phyloP scores from a whole-genome alignment of 2,888 invertebrate genomes.

The Cephonodes hylas region DNA sequence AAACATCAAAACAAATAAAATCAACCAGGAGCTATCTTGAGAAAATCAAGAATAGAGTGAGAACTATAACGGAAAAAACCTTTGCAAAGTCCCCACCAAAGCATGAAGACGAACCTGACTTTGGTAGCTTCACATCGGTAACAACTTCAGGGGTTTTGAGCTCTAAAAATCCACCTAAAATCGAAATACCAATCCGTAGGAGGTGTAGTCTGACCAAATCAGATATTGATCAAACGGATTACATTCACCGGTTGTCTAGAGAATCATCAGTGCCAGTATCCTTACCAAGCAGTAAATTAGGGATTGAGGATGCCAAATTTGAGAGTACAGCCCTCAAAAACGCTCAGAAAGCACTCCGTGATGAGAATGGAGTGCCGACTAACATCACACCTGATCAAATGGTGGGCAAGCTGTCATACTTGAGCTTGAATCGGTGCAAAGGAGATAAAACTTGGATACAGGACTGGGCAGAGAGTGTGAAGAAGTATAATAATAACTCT shows the following conservation, averaged over 20 bases:
- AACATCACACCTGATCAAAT: conserved; percentile 61
- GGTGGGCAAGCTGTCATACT: conserved; percentile 67
- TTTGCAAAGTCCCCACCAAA: conserved; percentile 78
- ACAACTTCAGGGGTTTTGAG: conserved; percentile 87
- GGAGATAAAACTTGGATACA: conserved; percentile 83
- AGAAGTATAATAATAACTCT: conserved; percentile 71
- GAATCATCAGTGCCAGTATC: conserved; percentile 73
- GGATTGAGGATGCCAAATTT: conserved; percentile 55
- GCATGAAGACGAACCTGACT: conserved; percentile 68
- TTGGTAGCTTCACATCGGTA: conserved; percentile 86
- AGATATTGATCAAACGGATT: conserved; percentile 84
- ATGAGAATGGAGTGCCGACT: conserved; percentile 48
- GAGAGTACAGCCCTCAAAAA: conserved; percentile 67
- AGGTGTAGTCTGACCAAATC: conserved; percentile 85
- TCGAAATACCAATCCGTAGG: conserved; percentile 54
- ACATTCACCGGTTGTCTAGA: conserved; percentile 68
- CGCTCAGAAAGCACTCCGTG: conserved; percentile 61
- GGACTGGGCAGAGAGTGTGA: conserved; percentile 84
- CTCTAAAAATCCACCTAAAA: conserved; percentile 65
- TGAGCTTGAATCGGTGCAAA: conserved; percentile 74
- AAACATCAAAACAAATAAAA: conserved; percentile 75
- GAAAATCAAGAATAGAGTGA: conserved; percentile 82
- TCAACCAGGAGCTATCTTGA: conserved; percentile 81
- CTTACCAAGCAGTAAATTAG: conserved; percentile 55
- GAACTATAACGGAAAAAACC: conserved; percentile 78